Conservation (phyloP, 2,797 vertebrate species). For the Mus minutoides region DNA sequence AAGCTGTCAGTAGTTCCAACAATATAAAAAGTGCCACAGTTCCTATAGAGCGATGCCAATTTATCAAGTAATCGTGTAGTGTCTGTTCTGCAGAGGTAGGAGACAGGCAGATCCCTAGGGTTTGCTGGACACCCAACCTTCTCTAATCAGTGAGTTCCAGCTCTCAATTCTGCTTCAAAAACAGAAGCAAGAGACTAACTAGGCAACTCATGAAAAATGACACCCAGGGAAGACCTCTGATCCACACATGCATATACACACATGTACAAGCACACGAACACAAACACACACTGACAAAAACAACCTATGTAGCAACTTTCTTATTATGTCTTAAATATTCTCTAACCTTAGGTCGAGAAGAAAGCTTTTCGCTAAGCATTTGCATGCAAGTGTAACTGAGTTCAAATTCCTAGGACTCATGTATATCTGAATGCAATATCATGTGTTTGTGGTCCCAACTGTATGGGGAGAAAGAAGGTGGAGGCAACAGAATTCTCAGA, state of each 20-base stretch:
- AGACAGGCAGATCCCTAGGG: neutral
- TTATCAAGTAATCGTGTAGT: neutral
- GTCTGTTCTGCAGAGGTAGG: neutral
- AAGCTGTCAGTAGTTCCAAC: neutral
- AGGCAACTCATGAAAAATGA: neutral
- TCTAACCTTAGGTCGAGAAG: neutral
- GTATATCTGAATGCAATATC: neutral
- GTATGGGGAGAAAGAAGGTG: neutral
- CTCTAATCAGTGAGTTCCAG: neutral
- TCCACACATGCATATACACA: neutral
- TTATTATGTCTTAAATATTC: conserved; percentile 15
- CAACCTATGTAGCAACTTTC: neutral
- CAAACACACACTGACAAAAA: neutral
- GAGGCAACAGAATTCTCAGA: neutral
- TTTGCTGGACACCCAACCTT: neutral
- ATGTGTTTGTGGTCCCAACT: neutral
- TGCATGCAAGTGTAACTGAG: neutral
- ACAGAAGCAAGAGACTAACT: neutral
- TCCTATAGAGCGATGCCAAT: neutral
- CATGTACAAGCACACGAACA: neutral
- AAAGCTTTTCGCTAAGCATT: neutral
- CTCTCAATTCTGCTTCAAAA: neutral
- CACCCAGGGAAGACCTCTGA: neutral
- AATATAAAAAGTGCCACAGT: neutral
- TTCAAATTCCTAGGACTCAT: neutral